These are phyloP conservation scores for Chascanopsetta lugubris DNA, from an alignment of 2,113 vertebrate genomes.

Conservation along the genomic window DNA sequence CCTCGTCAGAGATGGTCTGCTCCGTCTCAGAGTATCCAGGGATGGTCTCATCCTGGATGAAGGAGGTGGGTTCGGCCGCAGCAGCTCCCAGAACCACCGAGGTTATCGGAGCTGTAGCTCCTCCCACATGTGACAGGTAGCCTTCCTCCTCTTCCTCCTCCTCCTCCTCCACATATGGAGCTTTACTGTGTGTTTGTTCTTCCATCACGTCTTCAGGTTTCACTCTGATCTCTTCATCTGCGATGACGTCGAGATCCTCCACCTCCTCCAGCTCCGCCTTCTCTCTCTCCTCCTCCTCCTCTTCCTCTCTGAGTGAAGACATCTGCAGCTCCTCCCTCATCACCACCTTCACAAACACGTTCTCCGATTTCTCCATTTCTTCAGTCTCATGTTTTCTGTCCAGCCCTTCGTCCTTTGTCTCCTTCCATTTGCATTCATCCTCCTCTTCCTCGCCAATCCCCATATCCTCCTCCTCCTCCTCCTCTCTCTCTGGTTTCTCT, in stretches of 20 bases:
- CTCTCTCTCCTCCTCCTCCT: conserved; percentile 85
- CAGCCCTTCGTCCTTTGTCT: conserved; percentile 75
- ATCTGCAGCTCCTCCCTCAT: conserved; percentile 63
- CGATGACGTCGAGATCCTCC: conserved; percentile 85
- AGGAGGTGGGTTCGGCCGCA: conserved; percentile 88
- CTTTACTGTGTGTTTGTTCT: conserved; percentile 56
- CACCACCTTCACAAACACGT: conserved; percentile 47
- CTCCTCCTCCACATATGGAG: conserved; percentile 70
- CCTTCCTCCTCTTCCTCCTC: conserved; percentile 72
- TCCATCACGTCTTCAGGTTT: conserved; percentile 65
- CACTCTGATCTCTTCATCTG: conserved; percentile 78
- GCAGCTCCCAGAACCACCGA: conserved; percentile 73
- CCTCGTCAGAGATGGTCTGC: conserved; percentile 98
- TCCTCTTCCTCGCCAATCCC: conserved; percentile 78
- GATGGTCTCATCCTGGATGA: conserved; percentile 97
- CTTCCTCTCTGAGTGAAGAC: conserved; percentile 73
- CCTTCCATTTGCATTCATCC: conserved; percentile 71
- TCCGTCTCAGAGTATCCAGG: conserved; percentile 98
- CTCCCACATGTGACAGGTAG: conserved; percentile 80
- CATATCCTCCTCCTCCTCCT: conserved; percentile 76
- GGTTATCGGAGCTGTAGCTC: conserved; percentile 78
- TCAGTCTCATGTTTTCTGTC: conserved; percentile 84
- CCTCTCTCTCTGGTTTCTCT: conserved; percentile 51
- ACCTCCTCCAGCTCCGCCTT: conserved; percentile 92
- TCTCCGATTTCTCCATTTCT: conserved; percentile 81